Evolutionary conservation across 2,888 invertebrate genomes (phyloP), one percentile per base, ranked within the genome.

Genomic region (Heteromurus nitidus): DNA sequence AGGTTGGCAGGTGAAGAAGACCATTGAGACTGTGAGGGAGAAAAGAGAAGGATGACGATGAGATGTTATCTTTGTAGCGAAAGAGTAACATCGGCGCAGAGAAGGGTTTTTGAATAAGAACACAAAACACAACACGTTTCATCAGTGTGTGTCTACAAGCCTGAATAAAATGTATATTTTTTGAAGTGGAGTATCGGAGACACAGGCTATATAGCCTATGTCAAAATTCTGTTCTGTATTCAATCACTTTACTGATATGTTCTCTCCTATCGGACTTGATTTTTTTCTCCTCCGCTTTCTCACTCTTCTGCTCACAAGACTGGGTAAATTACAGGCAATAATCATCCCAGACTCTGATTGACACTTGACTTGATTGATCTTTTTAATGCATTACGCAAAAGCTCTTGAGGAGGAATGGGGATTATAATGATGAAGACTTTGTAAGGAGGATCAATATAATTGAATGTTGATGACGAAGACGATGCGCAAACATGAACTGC

Each of bases 351-450:
- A 36, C 31, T 62, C 31, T 62, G 62, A 62, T 62, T 62, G 62
- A 62, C 62, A 62, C 62, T 62, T 62, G 62, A 30, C 18, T 30
- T 62, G 62, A 62, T 62, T 62, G 62, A 62, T 62, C 62, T 18
- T 62, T 62, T 30, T 30, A 62, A 62, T 62, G 31, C 30, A 30
- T 30, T 62, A 30, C 11, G 55, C 22, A 16, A 3, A 55, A n/a
- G n/a, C 58, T 2, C 2, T 55, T n/a, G 26, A 24, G 55, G n/a
- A 24, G 26, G 24, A 55, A 24, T 24, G 55, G n/a, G 47, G 24
- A 55, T 26, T 28, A 26, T 24, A 62, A 62, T 30, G 62, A 47
- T 47, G 47, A 47, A n/a, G n/a, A 47, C n/a, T 47, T 13, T 36
- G 36, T 47, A n/a, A 47, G 47, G 47, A 20, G n/a, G 62, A 62